Evolutionary conservation across 2,113 vertebrate species (phyloP).

Genomic region (Acrocephalus arundinaceus): DNA sequence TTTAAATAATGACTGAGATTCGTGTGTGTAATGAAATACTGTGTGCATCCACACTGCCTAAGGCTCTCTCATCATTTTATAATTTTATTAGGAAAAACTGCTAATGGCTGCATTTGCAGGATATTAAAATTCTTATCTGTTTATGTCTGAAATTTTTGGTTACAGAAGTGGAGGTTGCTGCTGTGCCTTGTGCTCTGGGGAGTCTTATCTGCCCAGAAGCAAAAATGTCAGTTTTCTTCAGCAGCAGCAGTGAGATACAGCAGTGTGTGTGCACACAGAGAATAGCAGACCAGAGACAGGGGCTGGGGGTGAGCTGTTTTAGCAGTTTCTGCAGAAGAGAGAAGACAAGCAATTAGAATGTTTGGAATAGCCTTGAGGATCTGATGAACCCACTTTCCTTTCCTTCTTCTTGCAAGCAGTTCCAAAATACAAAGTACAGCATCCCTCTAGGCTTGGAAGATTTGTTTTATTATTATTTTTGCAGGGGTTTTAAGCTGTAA

Average conservation of each 20-base stretch:
- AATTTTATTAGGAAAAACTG: conserved; percentile 46
- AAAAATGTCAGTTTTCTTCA: conserved; percentile 36
- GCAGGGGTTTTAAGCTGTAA: neutral
- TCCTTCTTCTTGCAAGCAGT: neutral
- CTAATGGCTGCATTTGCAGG: conserved; percentile 44
- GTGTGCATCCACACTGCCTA: neutral
- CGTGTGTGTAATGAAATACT: neutral
- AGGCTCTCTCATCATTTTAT: neutral
- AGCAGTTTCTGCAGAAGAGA: conserved; percentile 13
- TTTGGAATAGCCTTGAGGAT: conserved; percentile 25
- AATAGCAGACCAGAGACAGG: conserved; percentile 1
- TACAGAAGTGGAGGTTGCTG: conserved; percentile 10
- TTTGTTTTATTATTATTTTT: neutral
- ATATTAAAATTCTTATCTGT: conserved; percentile 59
- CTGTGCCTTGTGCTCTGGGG: conserved; percentile 10
- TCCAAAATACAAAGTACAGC: neutral
- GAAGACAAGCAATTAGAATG: neutral
- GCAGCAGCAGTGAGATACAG: neutral
- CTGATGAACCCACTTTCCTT: conserved; percentile 33
- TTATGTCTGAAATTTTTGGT: conserved; percentile 32
- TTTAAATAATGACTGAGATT: neutral
- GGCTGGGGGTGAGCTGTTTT: conserved; percentile 22
- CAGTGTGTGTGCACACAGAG: neutral
- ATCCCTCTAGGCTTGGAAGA: neutral
- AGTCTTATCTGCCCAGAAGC: conserved; percentile 37